Conservation (phyloP, 2,113 vertebrate species). For the Dinomys branickii region DNA sequence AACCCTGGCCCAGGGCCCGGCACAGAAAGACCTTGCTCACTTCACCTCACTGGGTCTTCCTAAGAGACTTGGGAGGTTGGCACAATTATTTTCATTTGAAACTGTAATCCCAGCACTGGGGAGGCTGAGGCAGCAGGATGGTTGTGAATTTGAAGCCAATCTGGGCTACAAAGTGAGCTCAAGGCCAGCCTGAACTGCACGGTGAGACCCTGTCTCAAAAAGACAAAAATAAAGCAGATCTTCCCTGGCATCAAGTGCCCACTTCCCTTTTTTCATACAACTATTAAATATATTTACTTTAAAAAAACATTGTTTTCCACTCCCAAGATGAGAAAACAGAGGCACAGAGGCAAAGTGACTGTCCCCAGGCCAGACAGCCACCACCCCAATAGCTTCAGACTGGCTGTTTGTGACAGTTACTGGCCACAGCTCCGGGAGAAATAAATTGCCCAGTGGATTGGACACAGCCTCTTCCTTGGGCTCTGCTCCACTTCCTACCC, state of each 20-base stretch:
- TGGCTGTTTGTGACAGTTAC: not conserved
- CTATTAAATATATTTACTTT: constrained; percentile 61
- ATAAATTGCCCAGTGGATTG: not conserved
- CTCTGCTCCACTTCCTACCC: not conserved
- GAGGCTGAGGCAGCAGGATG: not conserved
- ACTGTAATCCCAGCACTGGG: not conserved
- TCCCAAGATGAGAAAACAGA: not conserved
- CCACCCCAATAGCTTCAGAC: not conserved
- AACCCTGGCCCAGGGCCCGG: not conserved
- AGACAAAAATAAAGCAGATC: not conserved
- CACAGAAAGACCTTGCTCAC: not conserved
- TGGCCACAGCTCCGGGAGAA: not conserved
- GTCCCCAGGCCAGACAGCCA: not conserved
- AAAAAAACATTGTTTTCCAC: not conserved
- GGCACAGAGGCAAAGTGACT: not conserved
- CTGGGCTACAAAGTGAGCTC: not conserved
- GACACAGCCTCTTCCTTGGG: not conserved
- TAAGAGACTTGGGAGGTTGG: not conserved
- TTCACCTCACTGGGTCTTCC: not conserved
- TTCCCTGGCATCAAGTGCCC: not conserved
- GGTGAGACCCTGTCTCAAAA: not conserved
- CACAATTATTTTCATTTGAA: not conserved
- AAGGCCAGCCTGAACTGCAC: too few relatives aligned
- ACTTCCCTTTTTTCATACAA: not conserved
- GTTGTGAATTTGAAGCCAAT: not conserved